Evolutionary conservation across 2,113 vertebrate species (phyloP).

Genomic region (Echinops telfairi): DNA sequence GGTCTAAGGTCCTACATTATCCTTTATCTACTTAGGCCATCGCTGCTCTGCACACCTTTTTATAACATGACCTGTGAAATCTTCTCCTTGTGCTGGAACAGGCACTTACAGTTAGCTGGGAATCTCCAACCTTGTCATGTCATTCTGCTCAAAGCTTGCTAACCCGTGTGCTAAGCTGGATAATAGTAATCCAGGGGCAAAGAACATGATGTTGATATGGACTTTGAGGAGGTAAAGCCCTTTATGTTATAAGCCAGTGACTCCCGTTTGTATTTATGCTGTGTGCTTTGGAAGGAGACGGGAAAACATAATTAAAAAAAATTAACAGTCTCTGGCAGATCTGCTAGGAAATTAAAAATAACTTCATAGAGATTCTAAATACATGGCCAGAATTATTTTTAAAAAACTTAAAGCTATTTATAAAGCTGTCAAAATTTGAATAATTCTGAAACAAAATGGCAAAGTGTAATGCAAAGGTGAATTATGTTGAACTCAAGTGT

Average conservation of each 20-base stretch:
- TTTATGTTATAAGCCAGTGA: neutral
- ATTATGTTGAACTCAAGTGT: conserved; percentile 43
- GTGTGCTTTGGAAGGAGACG: conserved; percentile 53
- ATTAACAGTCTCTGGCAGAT: conserved; percentile 45
- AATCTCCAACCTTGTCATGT: neutral
- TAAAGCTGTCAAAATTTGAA: conserved; percentile 62
- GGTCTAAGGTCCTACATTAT: neutral
- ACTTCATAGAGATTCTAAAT: conserved; percentile 53
- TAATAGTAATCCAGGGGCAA: conserved; percentile 2
- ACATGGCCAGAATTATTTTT: conserved; percentile 66
- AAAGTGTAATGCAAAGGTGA: conserved; percentile 23
- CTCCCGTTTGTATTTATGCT: conserved; percentile 50
- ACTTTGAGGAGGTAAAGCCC: conserved; percentile 17
- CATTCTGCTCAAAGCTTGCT: neutral
- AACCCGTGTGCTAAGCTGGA: neutral
- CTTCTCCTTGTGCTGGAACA: neutral
- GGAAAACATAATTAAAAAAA: conserved; percentile 29
- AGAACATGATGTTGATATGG: neutral
- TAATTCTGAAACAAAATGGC: conserved; percentile 59
- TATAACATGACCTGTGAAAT: neutral
- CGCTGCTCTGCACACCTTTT: neutral
- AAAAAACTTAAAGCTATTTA: conserved; percentile 59
- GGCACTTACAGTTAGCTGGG: neutral
- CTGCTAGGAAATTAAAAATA: conserved; percentile 59
- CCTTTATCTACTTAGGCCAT: neutral